Evolutionary conservation across 1,140 invertebrate genomes (phyloP).

Genomic region (Dreissena polymorpha): DNA sequence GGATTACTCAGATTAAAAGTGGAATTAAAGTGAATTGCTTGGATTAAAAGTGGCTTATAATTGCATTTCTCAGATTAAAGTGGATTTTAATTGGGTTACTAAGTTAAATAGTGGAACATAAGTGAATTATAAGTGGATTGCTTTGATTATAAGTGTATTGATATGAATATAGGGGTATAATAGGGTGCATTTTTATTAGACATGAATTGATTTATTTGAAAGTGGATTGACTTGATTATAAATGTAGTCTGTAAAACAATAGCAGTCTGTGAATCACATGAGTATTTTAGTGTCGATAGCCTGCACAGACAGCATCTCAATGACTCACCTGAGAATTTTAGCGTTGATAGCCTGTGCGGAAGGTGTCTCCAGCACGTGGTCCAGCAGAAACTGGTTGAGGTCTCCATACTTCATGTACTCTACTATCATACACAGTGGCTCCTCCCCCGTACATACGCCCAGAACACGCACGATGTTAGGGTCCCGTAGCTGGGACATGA

Average conservation of each 20-base stretch:
- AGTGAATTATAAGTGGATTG: too few relatives aligned
- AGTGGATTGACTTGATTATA: too few relatives aligned
- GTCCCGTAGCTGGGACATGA: conserved; percentile 92
- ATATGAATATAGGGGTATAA: too few relatives aligned
- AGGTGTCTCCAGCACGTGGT: conserved; percentile 82
- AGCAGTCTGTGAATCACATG: conserved; percentile 64
- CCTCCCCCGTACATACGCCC: conserved; percentile 90
- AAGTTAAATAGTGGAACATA: too few relatives aligned
- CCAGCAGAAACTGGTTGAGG: conserved; percentile 92
- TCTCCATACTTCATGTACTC: conserved; percentile 96
- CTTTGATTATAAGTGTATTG: too few relatives aligned
- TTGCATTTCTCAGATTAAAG: too few relatives aligned
- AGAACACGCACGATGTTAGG: conserved; percentile 92
- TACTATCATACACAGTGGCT: conserved; percentile 92
- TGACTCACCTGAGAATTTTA: conserved; percentile 74
- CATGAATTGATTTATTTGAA: neutral
- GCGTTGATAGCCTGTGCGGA: conserved; percentile 71
- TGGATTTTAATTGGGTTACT: too few relatives aligned
- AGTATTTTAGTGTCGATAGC: conserved; percentile 76
- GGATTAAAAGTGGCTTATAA: too few relatives aligned
- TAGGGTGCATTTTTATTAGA: too few relatives aligned
- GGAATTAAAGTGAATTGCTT: too few relatives aligned
- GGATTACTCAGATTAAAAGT: too few relatives aligned
- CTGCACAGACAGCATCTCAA: conserved; percentile 72
- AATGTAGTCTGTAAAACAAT: too few relatives aligned